phyloP scores from a whole-genome alignment of 2,888 invertebrate species.

The Zygogramma bicolorata region DNA sequence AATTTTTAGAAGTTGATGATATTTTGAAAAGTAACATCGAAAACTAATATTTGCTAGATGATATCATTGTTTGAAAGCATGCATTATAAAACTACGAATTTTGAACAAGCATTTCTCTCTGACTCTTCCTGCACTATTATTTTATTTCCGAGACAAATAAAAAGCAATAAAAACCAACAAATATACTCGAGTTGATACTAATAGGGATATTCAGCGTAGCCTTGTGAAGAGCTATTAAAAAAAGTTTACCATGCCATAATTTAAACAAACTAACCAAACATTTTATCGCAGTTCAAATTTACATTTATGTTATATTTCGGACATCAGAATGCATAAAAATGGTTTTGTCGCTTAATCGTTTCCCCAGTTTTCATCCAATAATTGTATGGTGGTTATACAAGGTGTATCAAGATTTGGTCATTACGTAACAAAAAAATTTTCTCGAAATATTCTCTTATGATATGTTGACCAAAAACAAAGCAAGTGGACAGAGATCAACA shows the following conservation, averaged over 20 bases:
- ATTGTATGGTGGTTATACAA: not conserved
- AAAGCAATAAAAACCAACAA: slow-evolving; percentile 4
- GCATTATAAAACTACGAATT: no score
- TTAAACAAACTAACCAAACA: slow-evolving; percentile 18
- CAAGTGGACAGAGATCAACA: no score
- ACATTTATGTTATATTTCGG: slow-evolving; percentile 8
- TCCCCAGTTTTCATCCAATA: not conserved
- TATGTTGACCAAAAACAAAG: no score
- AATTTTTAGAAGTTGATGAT: no score
- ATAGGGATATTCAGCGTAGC: not conserved
- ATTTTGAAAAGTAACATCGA: not conserved
- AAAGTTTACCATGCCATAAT: not conserved
- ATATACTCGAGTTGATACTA: not conserved
- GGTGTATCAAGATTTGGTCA: not conserved
- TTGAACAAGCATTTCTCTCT: no score
- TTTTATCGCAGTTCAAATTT: slow-evolving; percentile 20
- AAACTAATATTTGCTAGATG: not conserved
- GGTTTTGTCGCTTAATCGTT: not conserved
- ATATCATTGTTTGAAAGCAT: not conserved
- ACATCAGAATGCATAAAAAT: not conserved
- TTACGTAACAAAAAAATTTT: not conserved
- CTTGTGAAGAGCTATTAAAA: slow-evolving; percentile 12
- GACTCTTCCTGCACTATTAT: not conserved
- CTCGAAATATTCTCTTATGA: no score
- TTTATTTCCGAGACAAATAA: not conserved